phyloP scores from a whole-genome alignment of 2,113 vertebrate species.

The Orthonyx spaldingii region DNA sequence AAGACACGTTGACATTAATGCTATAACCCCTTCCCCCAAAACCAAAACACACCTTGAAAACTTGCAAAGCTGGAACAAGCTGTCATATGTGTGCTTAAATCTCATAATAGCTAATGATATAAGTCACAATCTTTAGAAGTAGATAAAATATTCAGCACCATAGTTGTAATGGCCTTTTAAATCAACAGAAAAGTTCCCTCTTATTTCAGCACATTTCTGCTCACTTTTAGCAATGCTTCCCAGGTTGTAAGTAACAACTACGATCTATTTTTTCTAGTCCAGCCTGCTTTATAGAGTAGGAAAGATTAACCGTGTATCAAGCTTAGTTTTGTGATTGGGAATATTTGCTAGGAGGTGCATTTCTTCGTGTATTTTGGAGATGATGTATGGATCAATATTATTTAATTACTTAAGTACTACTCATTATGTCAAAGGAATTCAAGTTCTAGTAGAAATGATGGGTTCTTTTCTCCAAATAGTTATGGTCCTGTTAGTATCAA shows the following conservation, averaged over 20 bases:
- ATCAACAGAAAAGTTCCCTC: background rate
- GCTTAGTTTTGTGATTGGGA: background rate
- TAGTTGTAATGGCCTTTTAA: background rate
- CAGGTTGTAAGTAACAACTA: background rate
- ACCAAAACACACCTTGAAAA: background rate
- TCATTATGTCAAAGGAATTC: background rate
- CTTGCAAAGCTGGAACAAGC: background rate
- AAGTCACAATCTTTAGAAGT: background rate
- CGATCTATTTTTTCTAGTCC: background rate
- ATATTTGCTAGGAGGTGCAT: background rate
- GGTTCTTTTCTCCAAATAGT: background rate
- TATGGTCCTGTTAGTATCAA: background rate
- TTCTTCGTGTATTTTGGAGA: background rate
- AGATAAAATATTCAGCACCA: background rate
- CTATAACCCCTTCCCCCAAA: background rate
- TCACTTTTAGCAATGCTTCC: background rate
- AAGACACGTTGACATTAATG: background rate
- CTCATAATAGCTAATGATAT: background rate
- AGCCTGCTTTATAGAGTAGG: background rate
- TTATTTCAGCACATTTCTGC: background rate
- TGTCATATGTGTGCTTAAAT: background rate
- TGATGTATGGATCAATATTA: background rate
- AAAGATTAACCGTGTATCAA: background rate
- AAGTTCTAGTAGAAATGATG: background rate
- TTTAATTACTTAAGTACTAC: background rate